Percentiles rank a stretch among this genome's conserved stretches.
Evolutionary conservation across 2,113 vertebrate species (phyloP).

Genomic region (Odontophorus gujanensis): DNA sequence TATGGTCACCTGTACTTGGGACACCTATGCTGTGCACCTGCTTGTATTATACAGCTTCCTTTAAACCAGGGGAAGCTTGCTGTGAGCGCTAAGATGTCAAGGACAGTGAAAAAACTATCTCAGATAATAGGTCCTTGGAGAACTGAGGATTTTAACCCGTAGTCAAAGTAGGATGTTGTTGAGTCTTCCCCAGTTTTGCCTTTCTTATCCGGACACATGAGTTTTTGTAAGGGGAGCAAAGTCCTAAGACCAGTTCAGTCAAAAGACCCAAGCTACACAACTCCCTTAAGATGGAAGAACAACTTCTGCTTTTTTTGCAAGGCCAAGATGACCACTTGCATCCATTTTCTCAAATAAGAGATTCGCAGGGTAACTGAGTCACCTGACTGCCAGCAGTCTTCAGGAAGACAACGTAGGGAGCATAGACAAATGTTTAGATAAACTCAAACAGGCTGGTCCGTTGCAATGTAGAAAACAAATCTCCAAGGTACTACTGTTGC

Average conservation of each 20-base stretch:
- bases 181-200: background rate
- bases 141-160: background rate
- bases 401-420: background rate
- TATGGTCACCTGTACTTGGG: background rate
- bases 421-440: background rate
- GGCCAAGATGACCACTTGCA: background rate
- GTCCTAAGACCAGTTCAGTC: background rate
- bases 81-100: background rate
- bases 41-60: background rate
- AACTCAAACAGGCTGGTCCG: background rate
- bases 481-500: background rate
- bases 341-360: background rate
- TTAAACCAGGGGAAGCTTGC: background rate
- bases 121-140: accelerated
- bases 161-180: background rate
- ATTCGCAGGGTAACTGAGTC: background rate
- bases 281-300: background rate
- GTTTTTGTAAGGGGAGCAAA: background rate
- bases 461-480: background rate
- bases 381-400: background rate
- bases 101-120: accelerated
- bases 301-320: background rate
- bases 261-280: background rate
- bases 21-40: background rate
- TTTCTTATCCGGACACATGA: background rate